Conservation (phyloP, 2,797 vertebrate genomes). For the Cryptoblepharus egeriae region DNA sequence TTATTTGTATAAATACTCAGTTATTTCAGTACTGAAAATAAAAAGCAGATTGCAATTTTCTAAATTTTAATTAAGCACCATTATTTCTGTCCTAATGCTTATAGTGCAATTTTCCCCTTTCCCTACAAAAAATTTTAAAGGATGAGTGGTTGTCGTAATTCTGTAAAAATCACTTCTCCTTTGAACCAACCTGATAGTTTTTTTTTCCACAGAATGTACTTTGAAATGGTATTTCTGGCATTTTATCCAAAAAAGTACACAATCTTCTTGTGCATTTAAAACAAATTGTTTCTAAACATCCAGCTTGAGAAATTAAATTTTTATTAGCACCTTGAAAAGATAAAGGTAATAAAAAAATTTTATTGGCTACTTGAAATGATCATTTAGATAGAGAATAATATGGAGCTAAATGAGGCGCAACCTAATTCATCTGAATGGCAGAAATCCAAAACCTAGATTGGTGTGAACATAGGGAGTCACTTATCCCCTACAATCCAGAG, state of each 20-base stretch:
- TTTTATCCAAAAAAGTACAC: slow-evolving; percentile 43
- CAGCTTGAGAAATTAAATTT: background rate
- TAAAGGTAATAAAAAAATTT: slow-evolving; percentile 3
- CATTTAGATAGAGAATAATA: background rate
- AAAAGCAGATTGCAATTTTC: slow-evolving; percentile 57
- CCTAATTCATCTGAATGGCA: background rate
- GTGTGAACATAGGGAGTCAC: background rate
- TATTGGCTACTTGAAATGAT: background rate
- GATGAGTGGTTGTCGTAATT: slow-evolving; percentile 47
- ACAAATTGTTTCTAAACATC: background rate
- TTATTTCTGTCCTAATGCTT: slow-evolving; percentile 68
- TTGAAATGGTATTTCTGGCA: slow-evolving; percentile 67
- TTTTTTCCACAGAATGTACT: slow-evolving; percentile 16
- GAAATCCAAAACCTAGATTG: background rate
- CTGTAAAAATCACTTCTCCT: slow-evolving; percentile 43
- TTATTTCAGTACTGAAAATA: slow-evolving; percentile 67
- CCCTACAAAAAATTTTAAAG: slow-evolving; percentile 58
- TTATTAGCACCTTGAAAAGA: background rate
- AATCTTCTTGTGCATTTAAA: background rate
- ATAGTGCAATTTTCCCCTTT: slow-evolving; percentile 78
- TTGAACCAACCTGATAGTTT: slow-evolving; percentile 42
- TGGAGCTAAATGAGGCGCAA: background rate
- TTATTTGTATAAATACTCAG: slow-evolving; percentile 69
- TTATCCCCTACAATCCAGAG: too few species aligned
- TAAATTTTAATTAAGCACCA: slow-evolving; percentile 61